A percentile compares a stretch with the other conserved stretches of the same genome.
These are phyloP conservation scores for Thalassarche chlororhynchos DNA, from an alignment of 2,113 vertebrate genomes.

Conservation along the genomic window DNA sequence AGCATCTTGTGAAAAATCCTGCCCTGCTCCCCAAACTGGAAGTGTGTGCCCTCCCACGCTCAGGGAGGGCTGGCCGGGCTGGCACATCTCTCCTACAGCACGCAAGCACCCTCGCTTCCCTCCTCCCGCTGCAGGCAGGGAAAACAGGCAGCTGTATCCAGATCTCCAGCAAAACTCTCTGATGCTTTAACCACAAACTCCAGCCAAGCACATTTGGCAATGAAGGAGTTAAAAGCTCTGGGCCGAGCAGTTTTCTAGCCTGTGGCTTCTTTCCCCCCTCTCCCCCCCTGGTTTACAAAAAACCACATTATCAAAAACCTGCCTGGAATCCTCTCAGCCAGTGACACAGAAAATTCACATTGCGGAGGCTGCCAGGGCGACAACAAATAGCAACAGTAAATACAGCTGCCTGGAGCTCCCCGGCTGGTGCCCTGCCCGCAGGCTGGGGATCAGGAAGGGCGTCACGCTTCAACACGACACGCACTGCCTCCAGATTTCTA, in stretches of 20 bases:
- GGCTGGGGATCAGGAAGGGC: slow-evolving; percentile 58
- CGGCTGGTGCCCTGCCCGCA: slow-evolving; percentile 50
- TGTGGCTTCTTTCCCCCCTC: not conserved
- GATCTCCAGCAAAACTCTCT: not conserved
- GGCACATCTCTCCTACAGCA: not conserved
- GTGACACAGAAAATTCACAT: slow-evolving; percentile 96
- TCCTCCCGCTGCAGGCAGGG: not conserved
- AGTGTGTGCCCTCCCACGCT: not conserved
- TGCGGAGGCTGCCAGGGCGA: slow-evolving; percentile 84
- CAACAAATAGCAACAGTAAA: slow-evolving; percentile 92
- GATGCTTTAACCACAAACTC: not conserved
- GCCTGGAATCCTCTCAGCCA: slow-evolving; percentile 91
- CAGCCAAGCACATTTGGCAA: not conserved
- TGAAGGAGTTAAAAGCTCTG: slow-evolving; percentile 43
- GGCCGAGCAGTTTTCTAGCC: not conserved
- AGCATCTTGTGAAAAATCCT: not conserved
- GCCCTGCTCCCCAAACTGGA: not conserved
- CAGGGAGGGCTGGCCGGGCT: not conserved
- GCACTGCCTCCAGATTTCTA: not conserved
- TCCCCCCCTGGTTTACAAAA: slow-evolving; percentile 46
- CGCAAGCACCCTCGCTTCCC: not conserved
- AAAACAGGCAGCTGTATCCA: not conserved
- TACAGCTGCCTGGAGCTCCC: slow-evolving; percentile 82
- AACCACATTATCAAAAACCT: slow-evolving; percentile 85
- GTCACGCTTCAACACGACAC: slow-evolving; percentile 60